Base-by-base conservation (phyloP, 2,113 vertebrate species). In the Caranx melampygus region DNA sequence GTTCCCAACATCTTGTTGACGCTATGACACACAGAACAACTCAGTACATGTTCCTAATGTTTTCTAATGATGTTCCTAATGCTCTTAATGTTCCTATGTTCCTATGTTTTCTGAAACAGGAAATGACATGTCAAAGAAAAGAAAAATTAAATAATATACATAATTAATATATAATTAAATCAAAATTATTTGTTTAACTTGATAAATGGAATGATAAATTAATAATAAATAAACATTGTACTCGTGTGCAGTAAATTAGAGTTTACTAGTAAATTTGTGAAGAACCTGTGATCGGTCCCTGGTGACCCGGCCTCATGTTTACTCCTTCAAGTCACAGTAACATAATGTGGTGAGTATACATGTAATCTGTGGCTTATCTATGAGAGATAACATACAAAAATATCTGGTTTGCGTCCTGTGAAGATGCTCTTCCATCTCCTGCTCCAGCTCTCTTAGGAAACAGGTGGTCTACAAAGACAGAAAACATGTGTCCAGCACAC, bases 401-500 rank as follows among this genome's bases (percentile, higher is more conserved):
- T 64, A 68, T 67, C 45, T 67, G 47, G 34, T 75, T 62, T 49
- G 49, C 11, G 20, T 70, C 60, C 0, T 51, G 64, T 75, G 68
- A 63, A 71, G 55, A 83, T 72, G 16, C 42, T 63, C 52, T 72
- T 14, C 6, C 5, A 77, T 70, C 79, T 59, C 71, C 60, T 82
- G 63, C 59, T 10, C 8, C 63, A 74, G 31, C 42, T 75, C 78
- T 34, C 58, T 85, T 76, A 72, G n/a, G 37, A 81, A 75, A 73
- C 76, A 86, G 81, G 45, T 82, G 42, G 45, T 73, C 57, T 11
- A 14, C 11, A 52, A 63, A 45, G 51, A 79, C 45, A 66, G n/a
- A 72, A 79, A 85, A 78, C 84, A 90, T 87, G 72, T 88, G 83
- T 51, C 31, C 18, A 76, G 66, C 69, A 64, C 37, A 63, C 1